Evolutionary conservation across 2,888 invertebrate species (phyloP), one percentile per base, ranked within the genome.

Genomic region (Meliscaeva auricollis): DNA sequence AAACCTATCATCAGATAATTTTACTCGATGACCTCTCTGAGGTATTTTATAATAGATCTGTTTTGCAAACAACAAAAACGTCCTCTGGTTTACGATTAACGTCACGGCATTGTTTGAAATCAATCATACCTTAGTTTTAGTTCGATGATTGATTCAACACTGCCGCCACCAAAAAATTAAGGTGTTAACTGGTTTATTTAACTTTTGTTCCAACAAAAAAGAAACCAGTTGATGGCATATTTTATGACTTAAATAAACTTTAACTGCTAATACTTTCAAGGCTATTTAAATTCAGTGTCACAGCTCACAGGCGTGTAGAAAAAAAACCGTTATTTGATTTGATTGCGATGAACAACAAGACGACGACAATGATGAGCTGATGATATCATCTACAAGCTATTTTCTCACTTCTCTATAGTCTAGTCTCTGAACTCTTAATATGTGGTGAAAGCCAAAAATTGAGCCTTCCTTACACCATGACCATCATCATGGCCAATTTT

Each of bases 341-440:
- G 35, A 46, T 64, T 38, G 30, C 30, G 17, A 17, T 41, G 32
- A 35, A 44, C 44, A 80, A 13, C 5, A 3, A 9, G 1, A 2
- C 15, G 56, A 35, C 17, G 58, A 26, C 26, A 4, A 26, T n/a
- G n/a, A n/a, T n/a, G 4, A 15, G 26, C 15, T 73, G 68, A 62
- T 73, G 82, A 64, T 76, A 70, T 78, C 77, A 73, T 73, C 76
- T 52, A 58, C 48, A 54, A 44, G 41, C 26, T 41, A 68, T 76
- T 68, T 68, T 69, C 52, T 62, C 35, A 62, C 15, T 9, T 30
- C 4, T 15, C n/a, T n/a, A n/a, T n/a, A n/a, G n/a, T n/a, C n/a
- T n/a, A n/a, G n/a, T n/a, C n/a, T n/a, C n/a, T n/a, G n/a, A n/a
- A n/a, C n/a, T n/a, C n/a, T n/a, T n/a, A n/a, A 46, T 17, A 7